Base-by-base conservation (phyloP, 2,797 vertebrate genomes). In the Anniella stebbinsi region DNA sequence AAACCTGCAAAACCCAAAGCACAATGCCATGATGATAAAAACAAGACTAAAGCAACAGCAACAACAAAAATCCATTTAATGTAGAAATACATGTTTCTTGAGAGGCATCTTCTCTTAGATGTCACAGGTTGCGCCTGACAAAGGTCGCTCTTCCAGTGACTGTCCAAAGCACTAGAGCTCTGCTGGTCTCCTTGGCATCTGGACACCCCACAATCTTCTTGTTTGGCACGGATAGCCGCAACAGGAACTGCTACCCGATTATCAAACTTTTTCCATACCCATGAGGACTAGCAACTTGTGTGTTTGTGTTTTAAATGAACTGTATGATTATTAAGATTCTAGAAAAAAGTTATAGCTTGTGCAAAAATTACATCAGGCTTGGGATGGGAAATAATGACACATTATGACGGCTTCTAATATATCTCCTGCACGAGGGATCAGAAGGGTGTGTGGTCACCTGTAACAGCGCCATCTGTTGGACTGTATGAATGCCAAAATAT, bases 391-490 rank as follows among this genome's bases (percentile, higher is more conserved):
- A 76, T 15, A 76, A 60, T 54, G 12, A 4, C 10, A 38, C 6
- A 66, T 21, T 48, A 80, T 18, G 3, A 33, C 51, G 33, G 38
- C 21, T 11, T 10, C 51, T 28, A 30, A 51, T 18, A 15, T 51
- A 33, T 17, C 17, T 63, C 60, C 2, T 38, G 9, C 41, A 30
- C 54, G 21, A 48, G 66, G 67, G 9, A 72, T 10, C 57, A 60
- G 36, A 67, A 45, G 67, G 11, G 18, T n/a, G 10, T 2, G 51
- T 21, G 3, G 28, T n/a, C 25, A 45, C 73, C 48, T 54, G 4
- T 76, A 25, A 84, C 2, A 60, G 63, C 9, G 60, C 80, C 89
- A 84, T 87, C 85, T 90, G 45, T 70, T 83, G 89, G 86, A 41
- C 36, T 33, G 25, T n/a, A n/a, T 12, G n/a, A 11, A 69, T 77